Percentiles rank a stretch among this genome's conserved stretches.
Evolutionary conservation across 2,888 invertebrate genomes (phyloP).

Genomic region (Apamea anceps): DNA sequence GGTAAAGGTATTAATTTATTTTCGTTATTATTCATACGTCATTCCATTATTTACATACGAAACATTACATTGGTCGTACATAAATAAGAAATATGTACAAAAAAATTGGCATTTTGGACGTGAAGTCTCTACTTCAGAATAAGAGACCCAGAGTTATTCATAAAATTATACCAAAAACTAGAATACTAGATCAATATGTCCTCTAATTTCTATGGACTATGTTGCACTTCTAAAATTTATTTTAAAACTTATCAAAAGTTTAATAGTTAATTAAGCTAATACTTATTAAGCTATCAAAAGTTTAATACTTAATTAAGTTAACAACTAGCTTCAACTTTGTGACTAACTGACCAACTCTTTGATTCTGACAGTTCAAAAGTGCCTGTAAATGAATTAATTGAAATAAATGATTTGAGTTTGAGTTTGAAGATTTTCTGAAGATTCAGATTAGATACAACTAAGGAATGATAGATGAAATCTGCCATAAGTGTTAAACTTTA

Average conservation of each 20-base stretch:
- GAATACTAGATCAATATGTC: background rate
- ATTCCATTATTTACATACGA: constrained; percentile 62
- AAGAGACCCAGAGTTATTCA: background rate
- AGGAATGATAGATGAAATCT: background rate
- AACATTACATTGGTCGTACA: background rate
- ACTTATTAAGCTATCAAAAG: too few relatives aligned
- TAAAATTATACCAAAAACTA: background rate
- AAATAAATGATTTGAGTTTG: too few relatives aligned
- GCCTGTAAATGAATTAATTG: too few relatives aligned
- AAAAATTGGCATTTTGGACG: background rate
- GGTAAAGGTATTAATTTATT: constrained; percentile 83
- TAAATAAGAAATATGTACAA: background rate
- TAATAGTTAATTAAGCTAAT: background rate
- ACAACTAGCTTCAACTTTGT: too few relatives aligned
- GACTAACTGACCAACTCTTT: too few relatives aligned
- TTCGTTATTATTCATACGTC: constrained; percentile 73
- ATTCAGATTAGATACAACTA: background rate
- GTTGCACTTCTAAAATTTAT: too few relatives aligned
- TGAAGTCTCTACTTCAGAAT: background rate
- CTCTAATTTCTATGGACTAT: background rate
- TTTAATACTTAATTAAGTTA: too few relatives aligned
- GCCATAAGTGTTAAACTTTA: background rate
- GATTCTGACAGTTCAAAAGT: too few relatives aligned
- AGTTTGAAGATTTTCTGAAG: background rate
- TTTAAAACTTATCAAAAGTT: background rate